Base-by-base conservation (phyloP, 1,140 invertebrate species). In the Leguminivora glycinivorella region DNA sequence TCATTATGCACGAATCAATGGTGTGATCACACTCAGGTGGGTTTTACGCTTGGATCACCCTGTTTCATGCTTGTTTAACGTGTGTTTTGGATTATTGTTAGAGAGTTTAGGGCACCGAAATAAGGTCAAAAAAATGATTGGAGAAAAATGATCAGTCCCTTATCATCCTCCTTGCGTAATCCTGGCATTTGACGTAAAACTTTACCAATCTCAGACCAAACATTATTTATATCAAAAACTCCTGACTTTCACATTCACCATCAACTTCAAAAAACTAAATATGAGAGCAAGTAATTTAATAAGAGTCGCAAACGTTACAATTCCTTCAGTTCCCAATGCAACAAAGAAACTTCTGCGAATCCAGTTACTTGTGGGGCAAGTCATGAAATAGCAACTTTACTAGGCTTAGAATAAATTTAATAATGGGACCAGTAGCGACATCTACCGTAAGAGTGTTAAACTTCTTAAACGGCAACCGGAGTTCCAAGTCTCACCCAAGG, bases 21-120 rank as follows among this genome's bases (percentile, higher is more conserved):
- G 47, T 52, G 47, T 63, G 58, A 63, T 63, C 58, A 63, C 58
- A 63, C 58, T 63, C 58, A 63, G 58, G 58, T 63, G 58, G 58
- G 58, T 29, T 63, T 63, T 14, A 63, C 58, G 25, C 9, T 29
- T 19, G 58, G 26, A 29, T 63, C 25, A 29, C 58, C 5, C 58
- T 63, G 58, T 63, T 63, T 63, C 58, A 63, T 52, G 47, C 47
- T 43, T 2, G 34, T 43, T 43, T 14, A 43, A 1, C 40, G n/a
- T 17, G 5, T 34, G 12, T 34, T 34, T 34, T 10, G 34, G 26
- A 5, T 29, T 29, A 29, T 29, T 29, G 26, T 2, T 29, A 29
- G n/a, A n/a, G n/a, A n/a, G n/a, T n/a, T n/a, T n/a, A n/a, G n/a
- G n/a, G n/a, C n/a, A n/a, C n/a, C n/a, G n/a, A n/a, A n/a, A n/a